Base-by-base conservation (phyloP, 2,113 vertebrate species). In the Callospermophilus lateralis region DNA sequence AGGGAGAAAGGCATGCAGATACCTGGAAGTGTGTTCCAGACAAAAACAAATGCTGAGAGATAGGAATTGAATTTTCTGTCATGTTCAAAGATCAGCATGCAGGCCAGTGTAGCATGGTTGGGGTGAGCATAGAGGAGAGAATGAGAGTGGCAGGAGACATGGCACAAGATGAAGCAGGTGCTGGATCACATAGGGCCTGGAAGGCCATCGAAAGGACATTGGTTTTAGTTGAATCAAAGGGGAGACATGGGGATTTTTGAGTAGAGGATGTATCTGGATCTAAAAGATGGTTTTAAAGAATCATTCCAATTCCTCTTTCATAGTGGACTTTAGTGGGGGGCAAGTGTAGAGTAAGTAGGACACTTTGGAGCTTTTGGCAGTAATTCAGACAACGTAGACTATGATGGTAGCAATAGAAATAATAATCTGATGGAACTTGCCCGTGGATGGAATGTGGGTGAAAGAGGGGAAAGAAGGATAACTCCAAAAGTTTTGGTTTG, bases 271-370 rank as follows among this genome's bases (percentile, higher is more conserved):
- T 24, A 7, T 3, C 37, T 51, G 11, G 6, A 63, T 91, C 24
- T 91, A 51, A 78, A 89, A 70, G 26, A 22, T 67, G 9, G 58
- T 93, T 95, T 81, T 9, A 73, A 94, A 94, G 22, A 13, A 61
- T 81, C 39, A 72, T 32, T 20, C 48, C 26, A 28, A 28, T 4
- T 90, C 22, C 2, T 79, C n/a, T 92, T 76, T 55, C 8, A 45
- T 19, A 65, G 63, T 34, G 42, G 22, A 81, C 9, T 85, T 9
- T 16, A 61, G 12, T 42, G 20, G 2, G 15, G 37, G 72, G 12
- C n/a, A 92, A 90, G 7, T 9, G 17, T 28, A 42, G 68, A 58
- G 72, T 63, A 19, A 76, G 6, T 16, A 61, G 63, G 45, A 55
- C 4, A 45, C 6, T 53, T 51, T 28, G 20, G 77, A 88, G 17